Evolutionary conservation across 2,113 vertebrate species (phyloP), one percentile per base, ranked within the genome.

Genomic region (Bolborhynchus lineola): DNA sequence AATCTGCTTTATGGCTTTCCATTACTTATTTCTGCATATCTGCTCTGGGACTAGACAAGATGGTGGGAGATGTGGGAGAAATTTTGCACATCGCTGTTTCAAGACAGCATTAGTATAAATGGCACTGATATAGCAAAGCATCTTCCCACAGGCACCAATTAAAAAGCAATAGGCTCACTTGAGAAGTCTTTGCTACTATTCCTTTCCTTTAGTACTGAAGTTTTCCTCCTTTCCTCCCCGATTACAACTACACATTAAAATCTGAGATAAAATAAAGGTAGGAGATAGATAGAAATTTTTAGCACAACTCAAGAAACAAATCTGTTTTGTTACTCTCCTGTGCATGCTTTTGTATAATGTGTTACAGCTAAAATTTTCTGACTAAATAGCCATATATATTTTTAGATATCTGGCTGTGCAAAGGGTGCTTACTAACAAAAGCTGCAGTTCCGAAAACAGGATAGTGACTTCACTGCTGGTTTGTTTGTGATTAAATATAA

Each of bases 121-220:
- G 91, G 76, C 50, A 88, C 72, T 46, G 52, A 91, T 88, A 78
- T 23, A 62, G 86, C 91, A 94, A 92, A 86, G 79, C 75, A 26
- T 89, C 96, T 96, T 97, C 96, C 97, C 97, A 95, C 14, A 92
- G 97, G 97, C 96, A 82, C 94, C 96, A 97, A 98, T 97, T 97
- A 97, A 96, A 97, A 95, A 96, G 96, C 95, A 94, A 14, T 95
- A 95, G 93, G 65, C 59, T 96, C 86, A 49, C 91, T 59, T 20
- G 33, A 72, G 81, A 91, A 82, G 57, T 21, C 15, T 81, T 89
- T 87, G 42, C 63, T 95, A 78, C 75, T 10, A 24, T 81, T 95
- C 89, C 47, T 55, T 95, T 85, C 49, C 57, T 78, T 93, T 74
- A 68, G 29, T 60, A 71, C 42, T 80, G n/a, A 80, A 94, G 77